Conservation (phyloP, 2,797 vertebrate genomes). For the Silurus lanzhouensis region DNA sequence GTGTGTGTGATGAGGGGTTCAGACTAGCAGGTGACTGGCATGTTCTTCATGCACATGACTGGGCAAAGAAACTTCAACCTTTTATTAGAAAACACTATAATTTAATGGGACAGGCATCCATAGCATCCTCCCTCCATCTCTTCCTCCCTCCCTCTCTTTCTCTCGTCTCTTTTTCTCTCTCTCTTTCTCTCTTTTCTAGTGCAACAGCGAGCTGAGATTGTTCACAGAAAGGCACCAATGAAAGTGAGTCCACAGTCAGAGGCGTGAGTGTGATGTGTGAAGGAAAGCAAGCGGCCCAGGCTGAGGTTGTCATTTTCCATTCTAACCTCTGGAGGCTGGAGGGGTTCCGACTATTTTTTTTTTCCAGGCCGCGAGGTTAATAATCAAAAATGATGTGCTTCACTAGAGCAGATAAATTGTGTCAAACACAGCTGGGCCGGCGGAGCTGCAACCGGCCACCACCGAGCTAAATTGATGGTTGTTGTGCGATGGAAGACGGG, state of each 20-base stretch:
- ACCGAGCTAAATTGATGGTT: slow-evolving; percentile 73
- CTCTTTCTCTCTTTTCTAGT: slow-evolving; percentile 15
- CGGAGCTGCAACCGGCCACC: slow-evolving; percentile 70
- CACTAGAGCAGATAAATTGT: slow-evolving; percentile 75
- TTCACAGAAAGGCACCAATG: not conserved
- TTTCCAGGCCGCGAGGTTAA: slow-evolving; percentile 68
- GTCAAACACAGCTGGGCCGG: slow-evolving; percentile 70
- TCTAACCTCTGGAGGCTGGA: slow-evolving; percentile 66
- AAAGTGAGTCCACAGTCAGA: slow-evolving; percentile 2
- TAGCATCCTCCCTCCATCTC: slow-evolving; percentile 57
- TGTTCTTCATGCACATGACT: slow-evolving; percentile 80
- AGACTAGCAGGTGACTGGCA: slow-evolving; percentile 79
- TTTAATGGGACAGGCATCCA: slow-evolving; percentile 83
- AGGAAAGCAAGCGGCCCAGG: slow-evolving; percentile 65
- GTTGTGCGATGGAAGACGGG: slow-evolving; percentile 66
- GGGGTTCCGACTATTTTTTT: slow-evolving; percentile 52
- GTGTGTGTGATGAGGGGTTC: slow-evolving; percentile 58
- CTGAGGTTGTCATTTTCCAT: slow-evolving; percentile 77
- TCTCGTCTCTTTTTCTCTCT: not conserved
- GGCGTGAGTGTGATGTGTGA: slow-evolving; percentile 49
- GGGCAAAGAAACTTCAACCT: slow-evolving; percentile 85
- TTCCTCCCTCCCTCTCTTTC: slow-evolving; percentile 23
- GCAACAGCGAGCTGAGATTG: slow-evolving; percentile 35
- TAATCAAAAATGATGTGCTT: slow-evolving; percentile 78
- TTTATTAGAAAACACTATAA: slow-evolving; percentile 85